Base-by-base conservation (phyloP, 2,888 invertebrate species). In the Latheticus oryzae region DNA sequence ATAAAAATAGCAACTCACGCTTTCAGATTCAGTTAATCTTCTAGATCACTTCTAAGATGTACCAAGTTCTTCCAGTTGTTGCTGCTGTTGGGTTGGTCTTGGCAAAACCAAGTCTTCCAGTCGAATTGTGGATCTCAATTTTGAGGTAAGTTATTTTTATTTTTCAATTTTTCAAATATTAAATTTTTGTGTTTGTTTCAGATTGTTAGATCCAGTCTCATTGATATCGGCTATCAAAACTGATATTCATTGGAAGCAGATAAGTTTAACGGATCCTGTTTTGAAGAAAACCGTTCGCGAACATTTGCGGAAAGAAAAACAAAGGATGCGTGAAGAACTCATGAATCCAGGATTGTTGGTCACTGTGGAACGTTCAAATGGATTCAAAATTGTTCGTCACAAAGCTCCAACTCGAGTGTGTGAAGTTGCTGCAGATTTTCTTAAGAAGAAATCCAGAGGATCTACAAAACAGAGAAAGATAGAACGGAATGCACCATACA, bases 41-140 rank as follows among this genome's bases (percentile, higher is more conserved):
- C n/a, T n/a, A n/a, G n/a, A n/a, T n/a, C n/a, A n/a, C n/a, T n/a
- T 28, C 28, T 12, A 28, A 28, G 28, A 28, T 28, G 28, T 28
- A 28, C 11, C 28, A 28, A 28, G 28, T 28, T 9, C 12, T 28
- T 28, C 9, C 28, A 11, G 9, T 28, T 12, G 11, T 28, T 12
- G 11, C 5, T 12, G 28, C 28, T 28, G 28, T 5, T 9, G 12
- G 12, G 9, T 11, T 28, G 5, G 28, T 9, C 28, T 1, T 28
- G 8, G 11, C 28, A 5, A 28, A 28, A 12, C 4, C 12, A 2
- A 9, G 28, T 28, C 28, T 28, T 3, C 28, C 28, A 9, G 28
- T 28, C 11, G 28, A 28, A 12, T 11, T 28, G 28, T 28, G 28
- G 28, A 11, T 12, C 5, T 11, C 28, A 9, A 28, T 28, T 28